Percentiles rank a stretch among this genome's conserved stretches.
These are phyloP conservation scores for Eulemur albifrons DNA, from an alignment of 2,797 vertebrate genomes.

Conservation along the genomic window DNA sequence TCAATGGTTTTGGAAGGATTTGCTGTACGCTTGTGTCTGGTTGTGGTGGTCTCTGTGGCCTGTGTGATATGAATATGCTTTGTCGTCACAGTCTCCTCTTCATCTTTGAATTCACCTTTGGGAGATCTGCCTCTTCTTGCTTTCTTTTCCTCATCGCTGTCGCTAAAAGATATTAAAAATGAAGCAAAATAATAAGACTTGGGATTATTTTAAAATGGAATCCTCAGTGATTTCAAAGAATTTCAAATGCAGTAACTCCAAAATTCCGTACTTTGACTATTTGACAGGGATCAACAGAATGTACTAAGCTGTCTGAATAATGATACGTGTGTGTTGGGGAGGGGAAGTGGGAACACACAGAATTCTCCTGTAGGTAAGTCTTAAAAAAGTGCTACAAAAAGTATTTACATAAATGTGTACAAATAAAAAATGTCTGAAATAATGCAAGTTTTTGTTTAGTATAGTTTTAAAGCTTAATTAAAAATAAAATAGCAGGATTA, in stretches of 20 bases:
- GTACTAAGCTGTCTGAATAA: conserved; percentile 48
- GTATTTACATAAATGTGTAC: conserved; percentile 1
- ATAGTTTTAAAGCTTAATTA: conserved; percentile 47
- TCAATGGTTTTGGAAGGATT: conserved; percentile 96
- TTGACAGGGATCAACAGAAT: conserved; percentile 58
- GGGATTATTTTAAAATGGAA: not conserved
- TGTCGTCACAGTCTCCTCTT: conserved; percentile 95
- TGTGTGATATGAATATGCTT: conserved; percentile 96
- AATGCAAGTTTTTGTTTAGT: conserved; percentile 26
- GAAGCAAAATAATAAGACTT: conserved; percentile 67
- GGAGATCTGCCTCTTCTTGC: conserved; percentile 90
- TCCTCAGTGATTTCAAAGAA: conserved; percentile 58
- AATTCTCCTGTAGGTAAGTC: not conserved
- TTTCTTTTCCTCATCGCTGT: conserved; percentile 91
- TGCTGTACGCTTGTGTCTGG: conserved; percentile 92
- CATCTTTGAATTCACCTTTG: conserved; percentile 95
- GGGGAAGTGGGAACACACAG: not conserved
- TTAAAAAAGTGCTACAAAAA: conserved; percentile 29
- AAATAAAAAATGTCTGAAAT: conserved; percentile 15
- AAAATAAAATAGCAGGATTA: conserved; percentile 18
- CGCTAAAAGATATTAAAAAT: conserved; percentile 86
- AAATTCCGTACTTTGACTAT: conserved; percentile 41
- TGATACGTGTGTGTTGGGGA: not conserved
- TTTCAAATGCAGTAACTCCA: conserved; percentile 53
- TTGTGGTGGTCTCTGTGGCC: conserved; percentile 95